Percentiles rank a stretch among this genome's conserved stretches.
Evolutionary conservation across 2,797 vertebrate genomes (phyloP).

Genomic region (Rhinichthys osculus): DNA sequence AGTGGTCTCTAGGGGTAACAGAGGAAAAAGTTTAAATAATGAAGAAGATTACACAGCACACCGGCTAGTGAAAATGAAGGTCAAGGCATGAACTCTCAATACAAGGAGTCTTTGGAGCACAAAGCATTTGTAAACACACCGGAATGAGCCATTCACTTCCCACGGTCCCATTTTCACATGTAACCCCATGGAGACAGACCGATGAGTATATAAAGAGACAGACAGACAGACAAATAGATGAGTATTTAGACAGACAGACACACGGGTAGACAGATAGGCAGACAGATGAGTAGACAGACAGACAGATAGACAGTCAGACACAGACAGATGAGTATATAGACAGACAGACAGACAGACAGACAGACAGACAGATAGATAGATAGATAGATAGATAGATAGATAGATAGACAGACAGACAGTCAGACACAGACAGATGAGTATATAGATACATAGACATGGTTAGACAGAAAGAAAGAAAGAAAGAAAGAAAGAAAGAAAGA

Average conservation of each 20-base stretch:
- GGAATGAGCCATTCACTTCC: conserved; percentile 34
- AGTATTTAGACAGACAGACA: not conserved
- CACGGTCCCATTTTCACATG: conserved; percentile 19
- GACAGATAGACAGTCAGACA: rapidly evolving
- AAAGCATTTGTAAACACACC: conserved; percentile 47
- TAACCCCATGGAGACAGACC: not conserved
- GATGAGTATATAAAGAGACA: not conserved
- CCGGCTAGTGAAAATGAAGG: conserved; percentile 28
- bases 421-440: not conserved
- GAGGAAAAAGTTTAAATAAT: conserved; percentile 31
- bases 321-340: rapidly evolving
- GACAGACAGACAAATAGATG: not conserved
- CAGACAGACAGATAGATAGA: rapidly evolving
- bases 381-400: not conserved
- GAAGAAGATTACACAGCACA: conserved; percentile 39
- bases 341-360: rapidly evolving
- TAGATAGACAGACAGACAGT: too few species aligned
- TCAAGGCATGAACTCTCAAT: conserved; percentile 28
- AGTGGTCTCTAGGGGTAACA: conserved; percentile 22
- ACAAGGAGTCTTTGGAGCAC: conserved; percentile 28
- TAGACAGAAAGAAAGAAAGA: too few species aligned
- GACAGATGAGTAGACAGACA: rapidly evolving
- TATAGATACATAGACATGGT: too few species aligned
- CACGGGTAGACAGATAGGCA: rapidly evolving
- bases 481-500: too few species aligned